Conservation (phyloP, 2,797 vertebrate species). For the Esox masquinongy region DNA sequence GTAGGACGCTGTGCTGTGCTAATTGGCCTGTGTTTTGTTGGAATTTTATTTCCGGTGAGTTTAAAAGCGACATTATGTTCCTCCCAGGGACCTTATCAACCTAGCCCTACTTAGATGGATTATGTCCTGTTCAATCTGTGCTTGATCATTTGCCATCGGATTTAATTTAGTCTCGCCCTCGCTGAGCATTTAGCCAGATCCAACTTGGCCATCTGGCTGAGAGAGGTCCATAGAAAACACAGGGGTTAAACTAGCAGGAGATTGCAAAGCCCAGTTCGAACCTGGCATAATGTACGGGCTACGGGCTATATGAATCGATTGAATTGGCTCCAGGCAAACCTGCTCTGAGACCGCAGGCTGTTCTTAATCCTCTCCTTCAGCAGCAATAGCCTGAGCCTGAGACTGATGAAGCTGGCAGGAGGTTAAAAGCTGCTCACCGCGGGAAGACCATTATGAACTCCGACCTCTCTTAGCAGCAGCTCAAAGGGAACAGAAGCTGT, state of each 20-base stretch:
- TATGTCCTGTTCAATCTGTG: constrained; percentile 62
- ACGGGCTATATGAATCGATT: constrained; percentile 48
- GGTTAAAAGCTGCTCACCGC: constrained; percentile 73
- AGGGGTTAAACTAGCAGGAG: constrained; percentile 48
- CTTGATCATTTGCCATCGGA: constrained; percentile 65
- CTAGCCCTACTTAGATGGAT: constrained; percentile 60
- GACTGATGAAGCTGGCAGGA: constrained; percentile 71
- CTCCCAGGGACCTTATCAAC: constrained; percentile 46
- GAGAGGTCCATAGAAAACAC: constrained; percentile 43
- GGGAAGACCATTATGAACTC: constrained; percentile 69
- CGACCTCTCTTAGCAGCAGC: constrained; percentile 60
- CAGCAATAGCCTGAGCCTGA: constrained; percentile 56
- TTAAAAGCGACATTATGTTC: constrained; percentile 46
- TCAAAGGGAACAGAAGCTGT: constrained; percentile 57
- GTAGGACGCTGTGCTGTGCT: constrained; percentile 42
- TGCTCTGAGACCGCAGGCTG: constrained; percentile 66
- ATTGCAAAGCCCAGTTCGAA: constrained; percentile 46
- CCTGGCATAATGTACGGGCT: constrained; percentile 40
- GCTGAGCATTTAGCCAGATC: constrained; percentile 63
- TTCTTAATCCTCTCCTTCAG: constrained; percentile 67
- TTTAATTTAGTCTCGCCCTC: constrained; percentile 64
- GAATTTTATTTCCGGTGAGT: constrained; percentile 36
- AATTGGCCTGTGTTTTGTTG: constrained; percentile 65
- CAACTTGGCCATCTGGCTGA: constrained; percentile 66
- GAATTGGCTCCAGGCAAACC: constrained; percentile 28